Evolutionary conservation across 1,140 invertebrate genomes (phyloP).

Genomic region (Brachionus koreanus): DNA sequence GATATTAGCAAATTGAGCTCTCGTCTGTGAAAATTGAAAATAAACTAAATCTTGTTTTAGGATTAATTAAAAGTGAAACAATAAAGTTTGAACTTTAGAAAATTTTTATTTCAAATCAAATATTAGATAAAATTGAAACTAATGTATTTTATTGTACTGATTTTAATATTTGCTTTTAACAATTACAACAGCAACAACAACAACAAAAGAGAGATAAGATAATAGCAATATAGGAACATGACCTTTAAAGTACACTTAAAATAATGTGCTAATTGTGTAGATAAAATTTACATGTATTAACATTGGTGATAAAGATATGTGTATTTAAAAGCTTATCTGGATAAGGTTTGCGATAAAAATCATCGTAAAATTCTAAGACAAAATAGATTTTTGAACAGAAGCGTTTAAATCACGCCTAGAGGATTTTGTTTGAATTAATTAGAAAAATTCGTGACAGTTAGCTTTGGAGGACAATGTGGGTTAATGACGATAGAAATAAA

Average conservation of each 20-base stretch:
- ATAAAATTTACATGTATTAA: background rate
- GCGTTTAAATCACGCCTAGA: background rate
- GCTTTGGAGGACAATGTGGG: slow-evolving; percentile 3
- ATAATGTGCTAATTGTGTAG: background rate
- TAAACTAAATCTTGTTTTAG: no score
- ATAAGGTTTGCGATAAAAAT: slow-evolving; percentile 2
- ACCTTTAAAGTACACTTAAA: background rate
- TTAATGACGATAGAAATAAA: background rate
- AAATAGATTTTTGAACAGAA: background rate
- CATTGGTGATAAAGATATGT: background rate
- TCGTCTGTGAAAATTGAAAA: no score
- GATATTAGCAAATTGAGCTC: no score
- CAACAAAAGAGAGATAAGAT: background rate
- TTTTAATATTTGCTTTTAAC: background rate
- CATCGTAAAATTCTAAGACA: background rate
- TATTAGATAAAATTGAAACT: background rate
- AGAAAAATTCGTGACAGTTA: background rate
- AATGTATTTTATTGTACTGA: background rate
- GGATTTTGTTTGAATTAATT: slow-evolving; percentile 10
- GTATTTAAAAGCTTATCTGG: background rate
- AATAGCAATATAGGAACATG: background rate
- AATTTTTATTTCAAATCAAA: background rate
- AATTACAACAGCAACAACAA: background rate
- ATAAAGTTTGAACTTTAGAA: background rate
- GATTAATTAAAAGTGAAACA: background rate